Evolutionary conservation across 2,797 vertebrate species (phyloP), one percentile per base, ranked within the genome.

Genomic region (Nothura maculosa): DNA sequence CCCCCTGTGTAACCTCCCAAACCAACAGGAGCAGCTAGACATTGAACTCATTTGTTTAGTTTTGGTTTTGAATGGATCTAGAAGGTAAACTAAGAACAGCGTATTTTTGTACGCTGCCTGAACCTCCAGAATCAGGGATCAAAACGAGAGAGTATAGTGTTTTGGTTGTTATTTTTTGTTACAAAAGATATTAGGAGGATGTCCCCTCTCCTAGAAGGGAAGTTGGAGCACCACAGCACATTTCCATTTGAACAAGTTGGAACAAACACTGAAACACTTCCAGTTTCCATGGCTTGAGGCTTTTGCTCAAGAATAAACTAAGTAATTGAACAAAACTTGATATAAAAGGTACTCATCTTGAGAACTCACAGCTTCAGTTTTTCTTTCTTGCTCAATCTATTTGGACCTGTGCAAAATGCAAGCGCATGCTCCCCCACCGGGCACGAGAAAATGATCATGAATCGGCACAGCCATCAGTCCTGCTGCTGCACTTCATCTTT

Each of bases 401-500:
- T 83, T 66, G 34, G 10, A 89, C 21, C 10, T 20, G 64, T 78
- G 72, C 19, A 91, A 83, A 94, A 60, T 6, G 32, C 8, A 77
- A 60, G 68, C 30, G 21, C 40, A 5, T 38, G 38, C 38, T 12
- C 38, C 38, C 38, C 38, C 38, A 38, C 12, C 12, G 38, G 38
- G 38, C 38, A 38, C 38, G 12, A 38, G 38, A 38, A 38, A 38
- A 38, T 38, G 38, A 38, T 38, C 38, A 38, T 38, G 38, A 38
- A 38, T 93, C 69, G 60, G 22, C 81, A 67, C 85, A 81, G 85
- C 75, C 66, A 11, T 91, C 74, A 87, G 55, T 70, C 81, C 85
- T 93, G 87, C 60, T 68, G 38, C 43, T 94, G 82, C 63, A 85
- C 89, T 95, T 88, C 27, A 83, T 92, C 62, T 91, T 81, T 77